Base-by-base conservation (phyloP, 2,888 invertebrate genomes). In the Sarcophaga carnaria region DNA sequence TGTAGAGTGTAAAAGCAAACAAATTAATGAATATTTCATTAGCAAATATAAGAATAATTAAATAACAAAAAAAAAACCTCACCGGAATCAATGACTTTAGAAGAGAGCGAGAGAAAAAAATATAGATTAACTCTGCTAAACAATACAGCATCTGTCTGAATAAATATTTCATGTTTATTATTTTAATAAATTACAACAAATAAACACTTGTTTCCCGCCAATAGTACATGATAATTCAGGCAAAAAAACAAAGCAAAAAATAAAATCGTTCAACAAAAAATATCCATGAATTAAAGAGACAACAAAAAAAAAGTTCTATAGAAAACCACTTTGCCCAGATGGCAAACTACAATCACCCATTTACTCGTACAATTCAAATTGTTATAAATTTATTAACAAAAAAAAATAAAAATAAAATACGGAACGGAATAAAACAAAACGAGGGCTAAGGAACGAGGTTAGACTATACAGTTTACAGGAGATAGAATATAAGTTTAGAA, bases 191-290 rank as follows among this genome's bases (percentile, higher is more conserved):
- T 83, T 47, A 74, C 74, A 80, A 83, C 75, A 83, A 80, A 76
- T 71, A 84, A 87, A 87, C 87, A 87, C 84, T 87, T 87, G 87
- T 87, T 86, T 84, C 84, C 87, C 87, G 81, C 87, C 84, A 79
- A 67, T 84, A 59, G 62, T 81, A 84, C 83, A 87, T 84, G 86
- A 87, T 80, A 80, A 67, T 78, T 66, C 8, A 62, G 17, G 20
- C 59, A 54, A 37, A 49, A 71, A 74, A 22, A 60, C 14, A 8
- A 37, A 27, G 4, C 3, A 27, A 4, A 5, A 4, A 27, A 27
- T 4, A 27, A 37, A 37, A 6, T 6, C 6, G 37, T 37, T 37
- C 37, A 37, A 37, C 6, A 49, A 54, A 64, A 25, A 70, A 79
- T 37, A 78, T 59, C 75, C 71, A 84, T 87, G 84, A 84, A 84